These are phyloP conservation scores for Heteractis magnifica DNA, from an alignment of 92 coral and sea anemone genomes.

Conservation along the genomic window DNA sequence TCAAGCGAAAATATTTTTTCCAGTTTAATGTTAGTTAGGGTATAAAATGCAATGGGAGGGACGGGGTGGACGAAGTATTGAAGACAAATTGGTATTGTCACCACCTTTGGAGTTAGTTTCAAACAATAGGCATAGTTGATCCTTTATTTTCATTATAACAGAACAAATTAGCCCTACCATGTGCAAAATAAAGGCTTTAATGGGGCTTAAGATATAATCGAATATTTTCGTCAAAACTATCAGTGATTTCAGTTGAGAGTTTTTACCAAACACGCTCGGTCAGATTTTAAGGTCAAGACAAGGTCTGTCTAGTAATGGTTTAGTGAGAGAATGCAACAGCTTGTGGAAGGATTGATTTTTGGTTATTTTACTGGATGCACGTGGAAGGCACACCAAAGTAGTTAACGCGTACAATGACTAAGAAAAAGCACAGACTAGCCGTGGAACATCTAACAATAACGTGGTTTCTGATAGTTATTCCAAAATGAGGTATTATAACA, in stretches of 20 bases:
- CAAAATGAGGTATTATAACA: conserved; percentile 35
- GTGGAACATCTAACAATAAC: conserved; percentile 28
- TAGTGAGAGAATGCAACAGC: neutral
- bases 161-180: conserved; percentile 11
- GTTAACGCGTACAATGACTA: conserved; percentile 24
- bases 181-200: conserved; percentile 27
- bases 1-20: neutral
- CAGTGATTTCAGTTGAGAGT: neutral
- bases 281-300: neutral
- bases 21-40: neutral
- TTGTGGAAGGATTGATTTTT: neutral
- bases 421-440: neutral
- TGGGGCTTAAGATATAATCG: conserved; percentile 14
- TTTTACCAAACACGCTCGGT: neutral
- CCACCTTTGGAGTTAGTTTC: conserved; percentile 18
- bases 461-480: conserved; percentile 6
- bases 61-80: conserved; percentile 25
- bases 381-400: conserved; percentile 26
- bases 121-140: conserved; percentile 21
- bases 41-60: conserved; percentile 30
- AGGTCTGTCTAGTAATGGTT: neutral
- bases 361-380: conserved; percentile 13
- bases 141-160: conserved; percentile 10
- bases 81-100: conserved; percentile 18
- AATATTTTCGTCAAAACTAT: neutral